Conservation (phyloP, 2,797 vertebrate genomes). For the Argya squamiceps region DNA sequence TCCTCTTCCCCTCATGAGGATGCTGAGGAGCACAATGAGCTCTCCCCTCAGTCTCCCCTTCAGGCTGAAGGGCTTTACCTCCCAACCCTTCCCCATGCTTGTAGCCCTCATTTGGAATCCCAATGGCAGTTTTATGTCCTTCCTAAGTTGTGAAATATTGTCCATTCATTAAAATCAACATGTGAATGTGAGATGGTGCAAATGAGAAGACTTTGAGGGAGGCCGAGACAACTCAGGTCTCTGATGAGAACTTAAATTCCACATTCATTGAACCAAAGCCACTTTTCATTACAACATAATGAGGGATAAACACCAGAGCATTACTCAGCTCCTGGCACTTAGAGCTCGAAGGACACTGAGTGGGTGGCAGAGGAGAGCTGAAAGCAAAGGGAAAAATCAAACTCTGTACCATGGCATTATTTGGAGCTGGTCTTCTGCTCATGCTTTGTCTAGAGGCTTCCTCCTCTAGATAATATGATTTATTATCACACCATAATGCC, state of each 20-base stretch:
- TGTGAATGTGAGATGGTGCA: neutral
- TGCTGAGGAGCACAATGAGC: neutral
- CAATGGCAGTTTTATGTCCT: neutral
- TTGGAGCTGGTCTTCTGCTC: neutral
- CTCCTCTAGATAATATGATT: neutral
- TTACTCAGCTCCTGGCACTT: slow-evolving; percentile 5
- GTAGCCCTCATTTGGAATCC: neutral
- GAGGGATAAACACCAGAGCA: slow-evolving; percentile 16
- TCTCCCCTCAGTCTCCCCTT: neutral
- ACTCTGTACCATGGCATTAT: neutral
- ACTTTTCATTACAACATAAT: neutral
- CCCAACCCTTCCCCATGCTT: neutral
- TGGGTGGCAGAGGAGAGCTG: slow-evolving; percentile 23
- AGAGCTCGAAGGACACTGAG: slow-evolving; percentile 25
- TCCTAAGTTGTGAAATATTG: neutral
- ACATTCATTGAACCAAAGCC: neutral
- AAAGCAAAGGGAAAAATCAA: neutral
- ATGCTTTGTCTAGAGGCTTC: neutral
- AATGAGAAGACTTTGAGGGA: neutral
- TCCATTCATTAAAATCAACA: neutral
- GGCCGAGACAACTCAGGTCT: neutral
- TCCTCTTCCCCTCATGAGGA: neutral
- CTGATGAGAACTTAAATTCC: neutral
- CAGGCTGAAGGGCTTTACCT: neutral
- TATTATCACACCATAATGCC: neutral